A percentile compares a stretch with the other conserved stretches of the same genome.
Conservation (phyloP, 2,797 vertebrate species). For the Myotis myotis region DNA sequence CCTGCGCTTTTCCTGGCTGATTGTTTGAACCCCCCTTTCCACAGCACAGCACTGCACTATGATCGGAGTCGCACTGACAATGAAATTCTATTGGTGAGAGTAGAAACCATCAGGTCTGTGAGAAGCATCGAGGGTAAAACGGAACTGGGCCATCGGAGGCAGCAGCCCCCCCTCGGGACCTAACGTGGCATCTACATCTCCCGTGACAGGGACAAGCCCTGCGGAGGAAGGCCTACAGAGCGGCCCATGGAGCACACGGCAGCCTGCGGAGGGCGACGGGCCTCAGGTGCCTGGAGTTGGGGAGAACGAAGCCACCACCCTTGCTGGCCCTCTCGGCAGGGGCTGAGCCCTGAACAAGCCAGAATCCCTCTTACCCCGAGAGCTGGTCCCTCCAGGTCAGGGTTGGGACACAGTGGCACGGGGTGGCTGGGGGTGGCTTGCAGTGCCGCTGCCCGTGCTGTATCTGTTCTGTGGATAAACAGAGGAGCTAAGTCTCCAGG, state of each 20-base stretch:
- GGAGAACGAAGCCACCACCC: conserved; percentile 73
- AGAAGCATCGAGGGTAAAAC: background rate
- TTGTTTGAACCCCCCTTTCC: background rate
- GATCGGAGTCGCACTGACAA: background rate
- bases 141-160: background rate
- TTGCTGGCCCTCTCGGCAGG: conserved; percentile 74
- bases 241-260: background rate
- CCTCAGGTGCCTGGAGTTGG: conserved; percentile 12
- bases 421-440: conserved; percentile 78
- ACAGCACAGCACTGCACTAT: background rate
- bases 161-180: conserved; percentile 29
- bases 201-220: background rate
- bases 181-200: background rate
- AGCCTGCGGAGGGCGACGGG: background rate
- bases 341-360: conserved; percentile 59
- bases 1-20: background rate
- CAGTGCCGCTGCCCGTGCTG: conserved; percentile 80
- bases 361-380: conserved; percentile 75
- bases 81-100: background rate
- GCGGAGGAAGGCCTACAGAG: background rate
- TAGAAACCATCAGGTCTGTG: background rate
- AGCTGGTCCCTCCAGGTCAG: conserved; percentile 79
- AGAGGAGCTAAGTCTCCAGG: conserved; percentile 80
- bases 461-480: conserved; percentile 80
- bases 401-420: conserved; percentile 79